Base-by-base conservation (phyloP, 2,113 vertebrate species). In the Myrmophylax atrothorax region DNA sequence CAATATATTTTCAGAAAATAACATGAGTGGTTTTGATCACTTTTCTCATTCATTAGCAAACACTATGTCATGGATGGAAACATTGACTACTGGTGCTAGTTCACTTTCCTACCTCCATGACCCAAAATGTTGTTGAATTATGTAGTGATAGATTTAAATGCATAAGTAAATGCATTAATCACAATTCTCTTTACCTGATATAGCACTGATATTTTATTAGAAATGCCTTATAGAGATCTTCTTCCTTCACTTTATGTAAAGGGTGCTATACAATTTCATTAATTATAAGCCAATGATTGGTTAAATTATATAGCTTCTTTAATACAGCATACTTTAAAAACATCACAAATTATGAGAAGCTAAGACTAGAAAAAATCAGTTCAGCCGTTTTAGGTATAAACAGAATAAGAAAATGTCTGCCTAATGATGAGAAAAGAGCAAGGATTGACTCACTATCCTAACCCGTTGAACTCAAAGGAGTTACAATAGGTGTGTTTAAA, bases 1-100 rank as follows among this genome's bases (percentile, higher is more conserved):
- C 64, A 94, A 78, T 24, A 52, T 29, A 85, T 66, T 97, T 97
- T 93, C 26, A 76, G 59, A 80, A 93, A 77, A 25, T 42, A 66
- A 70, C 56, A 83, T 23, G 70, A 96, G 33, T 68, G 42, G 60
- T 88, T 86, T 33, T 68, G 37, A 94, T 75, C 58, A 35, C 12
- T 77, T 93, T 67, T 37, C 46, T 79, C 87, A 92, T 75, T 95
- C 24, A 78, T 20, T 15, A 63, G 20, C 53, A 53, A 92, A 35
- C 17, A 33, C 31, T 78, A 50, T 3, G 7, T 72, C 42, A 69
- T 63, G 81, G 79, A 66, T 87, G 40, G 63, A 96, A 86, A 33
- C 18, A 56, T 62, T 50, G 47, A 81, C 84, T 91, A 63, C 37
- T 70, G 85, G 26, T 69, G 31, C 25, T 75, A 49, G 23, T 76